Evolutionary conservation across 2,113 vertebrate genomes (phyloP), one percentile per base, ranked within the genome.

Genomic region (Hemiprocne comata): DNA sequence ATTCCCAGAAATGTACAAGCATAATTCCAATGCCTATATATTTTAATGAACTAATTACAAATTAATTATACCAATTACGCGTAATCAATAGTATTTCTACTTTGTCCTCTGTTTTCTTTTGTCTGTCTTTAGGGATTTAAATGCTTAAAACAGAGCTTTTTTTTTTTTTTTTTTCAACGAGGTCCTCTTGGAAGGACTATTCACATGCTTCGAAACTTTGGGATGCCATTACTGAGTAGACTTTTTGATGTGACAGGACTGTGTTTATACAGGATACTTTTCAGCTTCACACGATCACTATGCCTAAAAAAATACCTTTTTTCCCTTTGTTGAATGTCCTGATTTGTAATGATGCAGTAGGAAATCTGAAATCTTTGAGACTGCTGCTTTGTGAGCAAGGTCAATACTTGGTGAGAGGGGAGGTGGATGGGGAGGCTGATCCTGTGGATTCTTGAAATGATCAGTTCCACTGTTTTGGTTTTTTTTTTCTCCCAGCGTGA

Each of bases 21-120:
- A 80, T 92, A 96, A 95, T 95, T 93, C 89, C 90, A 91, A 81
- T 93, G 95, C 81, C 95, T 97, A 96, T 96, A 93, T 96, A 92
- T 90, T 96, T 96, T 94, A 94, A 86, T 92, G 95, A 96, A 94
- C 95, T 97, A 96, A 97, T 96, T 96, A 96, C 93, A 93, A 97
- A 96, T 97, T 96, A 97, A 97, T 95, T 97, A 96, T 95, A 94
- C 73, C 93, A 95, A 96, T 93, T 93, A 93, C 36, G 88, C 64
- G 60, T 95, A 92, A 96, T 95, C 94, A 94, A 96, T 96, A 95
- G 73, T 96, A 93, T 96, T 93, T 84, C 83, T 96, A 54, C 80
- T 86, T 95, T 89, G 50, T 94, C 70, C 77, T 90, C 20, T 95
- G 86, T 97, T 96, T 89, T 96, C 85, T 92, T 94, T 96, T 72